Evolutionary conservation across 2,797 vertebrate species (phyloP), one percentile per base, ranked within the genome.

Genomic region (Danio tinwini): DNA sequence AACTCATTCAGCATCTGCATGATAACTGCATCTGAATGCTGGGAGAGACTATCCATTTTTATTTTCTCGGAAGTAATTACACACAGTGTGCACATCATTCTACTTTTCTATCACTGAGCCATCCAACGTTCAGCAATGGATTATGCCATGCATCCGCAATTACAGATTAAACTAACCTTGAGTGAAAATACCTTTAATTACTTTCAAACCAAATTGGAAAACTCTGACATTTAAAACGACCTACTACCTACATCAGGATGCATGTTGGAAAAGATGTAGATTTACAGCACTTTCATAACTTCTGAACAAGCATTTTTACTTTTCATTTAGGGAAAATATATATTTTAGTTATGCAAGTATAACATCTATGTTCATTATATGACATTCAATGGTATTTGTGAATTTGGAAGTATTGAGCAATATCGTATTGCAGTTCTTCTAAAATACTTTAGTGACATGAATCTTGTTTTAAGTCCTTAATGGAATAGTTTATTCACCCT

Each of bases 61-160:
- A 64, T 64, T 55, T 72, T 37, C 69, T 65, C 59, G 55, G 21
- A 78, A 73, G 63, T 68, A 78, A 82, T 73, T 82, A 78, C 67
- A 78, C 64, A 78, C 44, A 59, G 39, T 47, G 16, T 68, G 69
- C 55, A 80, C 77, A 64, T 73, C 52, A 64, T 72, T 79, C 42
- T 65, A 47, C 69, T 64, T 65, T 55, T 55, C 21, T 50, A 73
- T 56, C 17, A 68, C 56, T n/a, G 47, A 61, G 44, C 21, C 53
- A 78, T 70, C 17, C 68, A 72, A 56, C n/a, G 17, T 76, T 53
- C 50, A 11, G 68, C 39, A 65, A 80, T 44, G 77, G 77, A 73
- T 80, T 80, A 72, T 17, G 11, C 50, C 69, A 73, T 64, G 61
- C 59, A 55, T 56, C 77, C 73, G 39, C 29, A 13, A 19, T 64